Evolutionary conservation across 2,113 vertebrate genomes (phyloP).

Genomic region (Gadus chalcogrammus): DNA sequence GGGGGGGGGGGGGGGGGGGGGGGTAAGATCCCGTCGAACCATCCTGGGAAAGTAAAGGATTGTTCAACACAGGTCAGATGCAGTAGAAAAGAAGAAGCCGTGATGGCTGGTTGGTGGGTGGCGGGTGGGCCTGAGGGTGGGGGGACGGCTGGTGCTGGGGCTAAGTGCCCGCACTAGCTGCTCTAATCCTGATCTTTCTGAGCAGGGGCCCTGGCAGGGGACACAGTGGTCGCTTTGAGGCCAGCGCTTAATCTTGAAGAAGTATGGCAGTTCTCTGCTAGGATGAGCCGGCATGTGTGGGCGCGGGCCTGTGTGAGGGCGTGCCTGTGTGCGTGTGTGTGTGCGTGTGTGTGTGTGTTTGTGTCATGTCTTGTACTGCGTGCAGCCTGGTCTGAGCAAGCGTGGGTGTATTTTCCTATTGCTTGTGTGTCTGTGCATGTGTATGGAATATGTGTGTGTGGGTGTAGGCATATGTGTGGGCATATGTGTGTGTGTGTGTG

Average conservation of each 20-base stretch:
- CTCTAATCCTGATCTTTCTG: slow-evolving; percentile 34
- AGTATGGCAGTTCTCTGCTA: slow-evolving; percentile 15
- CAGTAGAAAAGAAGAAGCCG: slow-evolving; percentile 6
- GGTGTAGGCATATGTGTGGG: too few species aligned
- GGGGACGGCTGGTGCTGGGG: too few species aligned
- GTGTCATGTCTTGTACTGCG: background rate
- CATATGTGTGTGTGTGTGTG: too few species aligned
- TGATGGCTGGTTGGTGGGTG: background rate
- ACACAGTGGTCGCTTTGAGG: slow-evolving; percentile 35
- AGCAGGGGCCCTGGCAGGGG: slow-evolving; percentile 17
- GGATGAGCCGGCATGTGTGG: slow-evolving; percentile 7
- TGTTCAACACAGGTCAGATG: slow-evolving; percentile 34
- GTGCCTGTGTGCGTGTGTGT: slow-evolving; percentile 12
- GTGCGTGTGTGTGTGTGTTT: background rate
- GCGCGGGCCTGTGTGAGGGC: slow-evolving; percentile 4
- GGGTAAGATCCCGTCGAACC: slow-evolving; percentile 4
- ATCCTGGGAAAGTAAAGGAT: slow-evolving; percentile 31
- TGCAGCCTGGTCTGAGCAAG: too few species aligned
- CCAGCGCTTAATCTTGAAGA: slow-evolving; percentile 38
- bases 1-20: too few species aligned
- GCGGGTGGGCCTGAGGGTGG: slow-evolving; percentile 4
- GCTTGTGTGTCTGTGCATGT: too few species aligned
- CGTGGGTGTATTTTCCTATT: too few species aligned
- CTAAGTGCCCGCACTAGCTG: background rate
- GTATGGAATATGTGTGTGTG: too few species aligned